Percentiles rank a stretch among this genome's conserved stretches.
phyloP scores from a whole-genome alignment of 2,888 invertebrate species.

The Drepana falcataria region DNA sequence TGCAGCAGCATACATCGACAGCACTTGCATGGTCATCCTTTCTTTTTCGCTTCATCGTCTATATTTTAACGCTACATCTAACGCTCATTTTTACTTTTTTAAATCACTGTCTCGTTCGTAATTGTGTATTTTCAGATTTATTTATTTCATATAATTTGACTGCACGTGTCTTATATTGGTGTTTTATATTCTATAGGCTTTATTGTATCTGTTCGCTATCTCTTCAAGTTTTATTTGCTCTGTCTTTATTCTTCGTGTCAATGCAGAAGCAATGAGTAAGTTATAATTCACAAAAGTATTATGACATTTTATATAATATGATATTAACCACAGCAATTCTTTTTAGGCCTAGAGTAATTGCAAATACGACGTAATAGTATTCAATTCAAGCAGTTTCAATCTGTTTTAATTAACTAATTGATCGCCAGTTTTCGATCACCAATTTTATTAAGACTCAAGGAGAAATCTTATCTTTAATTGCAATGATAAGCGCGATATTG shows the following conservation, averaged over 20 bases:
- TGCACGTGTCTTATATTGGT: background rate
- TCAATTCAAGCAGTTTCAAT: background rate
- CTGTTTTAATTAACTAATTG: background rate
- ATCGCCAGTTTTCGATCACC: background rate
- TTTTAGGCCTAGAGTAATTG: slow-evolving; percentile 41
- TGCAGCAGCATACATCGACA: slow-evolving; percentile 66
- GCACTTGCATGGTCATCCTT: slow-evolving; percentile 38
- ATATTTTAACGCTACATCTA: slow-evolving; percentile 12
- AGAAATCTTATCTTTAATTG: background rate
- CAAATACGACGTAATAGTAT: slow-evolving; percentile 8
- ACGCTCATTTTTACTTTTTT: too few relatives aligned
- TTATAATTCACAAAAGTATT: background rate
- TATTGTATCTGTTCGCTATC: slow-evolving; percentile 17
- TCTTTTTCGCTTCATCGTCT: slow-evolving; percentile 25
- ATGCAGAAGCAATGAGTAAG: slow-evolving; percentile 73
- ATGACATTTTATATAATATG: slow-evolving; percentile 7
- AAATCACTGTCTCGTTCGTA: too few relatives aligned
- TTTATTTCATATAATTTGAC: slow-evolving; percentile 8
- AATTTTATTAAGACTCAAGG: background rate
- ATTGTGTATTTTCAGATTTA: too few relatives aligned
- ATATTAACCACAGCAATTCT: slow-evolving; percentile 71
- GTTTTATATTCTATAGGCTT: slow-evolving; percentile 14
- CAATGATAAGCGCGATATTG: background rate
- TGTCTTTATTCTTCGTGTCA: slow-evolving; percentile 44
- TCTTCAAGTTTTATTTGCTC: slow-evolving; percentile 6